phyloP scores from a whole-genome alignment of 1,140 invertebrate species.

The Arctopsyche grandis region DNA sequence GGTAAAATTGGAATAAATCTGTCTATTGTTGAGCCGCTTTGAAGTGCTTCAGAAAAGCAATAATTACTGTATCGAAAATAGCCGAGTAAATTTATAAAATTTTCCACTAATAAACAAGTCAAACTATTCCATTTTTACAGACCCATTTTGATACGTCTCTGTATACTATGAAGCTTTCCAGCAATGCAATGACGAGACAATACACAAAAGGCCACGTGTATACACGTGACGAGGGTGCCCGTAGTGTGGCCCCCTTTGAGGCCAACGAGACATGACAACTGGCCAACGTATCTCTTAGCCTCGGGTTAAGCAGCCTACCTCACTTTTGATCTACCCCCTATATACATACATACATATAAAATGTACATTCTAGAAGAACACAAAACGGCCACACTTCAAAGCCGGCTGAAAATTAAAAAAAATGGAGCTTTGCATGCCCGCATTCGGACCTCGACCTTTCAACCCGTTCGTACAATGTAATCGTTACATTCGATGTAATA shows the following conservation, averaged over 20 bases:
- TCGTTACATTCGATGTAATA: too few relatives aligned
- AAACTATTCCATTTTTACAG: too few relatives aligned
- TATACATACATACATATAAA: too few relatives aligned
- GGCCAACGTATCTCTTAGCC: neutral
- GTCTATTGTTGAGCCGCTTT: too few relatives aligned
- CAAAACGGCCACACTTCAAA: neutral
- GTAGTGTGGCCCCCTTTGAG: conserved; percentile 2
- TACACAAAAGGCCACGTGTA: neutral
- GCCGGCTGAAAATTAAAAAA: neutral
- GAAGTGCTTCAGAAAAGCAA: too few relatives aligned
- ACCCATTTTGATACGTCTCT: too few relatives aligned
- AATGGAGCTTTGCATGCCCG: neutral
- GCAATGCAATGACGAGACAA: neutral
- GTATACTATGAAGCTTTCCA: too few relatives aligned
- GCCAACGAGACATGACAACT: neutral
- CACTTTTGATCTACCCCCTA: neutral
- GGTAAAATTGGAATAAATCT: too few relatives aligned
- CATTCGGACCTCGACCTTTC: neutral
- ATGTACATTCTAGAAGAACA: neutral
- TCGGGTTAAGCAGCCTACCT: conserved; percentile 1
- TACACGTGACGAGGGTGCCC: neutral
- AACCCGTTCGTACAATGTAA: too few relatives aligned
- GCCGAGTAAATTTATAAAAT: too few relatives aligned
- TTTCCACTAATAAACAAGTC: too few relatives aligned
- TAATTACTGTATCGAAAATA: too few relatives aligned